A percentile compares a stretch with the other conserved stretches of the same genome.
Evolutionary conservation across 2,797 vertebrate species (phyloP).

Genomic region (Atherinosoma microstoma): DNA sequence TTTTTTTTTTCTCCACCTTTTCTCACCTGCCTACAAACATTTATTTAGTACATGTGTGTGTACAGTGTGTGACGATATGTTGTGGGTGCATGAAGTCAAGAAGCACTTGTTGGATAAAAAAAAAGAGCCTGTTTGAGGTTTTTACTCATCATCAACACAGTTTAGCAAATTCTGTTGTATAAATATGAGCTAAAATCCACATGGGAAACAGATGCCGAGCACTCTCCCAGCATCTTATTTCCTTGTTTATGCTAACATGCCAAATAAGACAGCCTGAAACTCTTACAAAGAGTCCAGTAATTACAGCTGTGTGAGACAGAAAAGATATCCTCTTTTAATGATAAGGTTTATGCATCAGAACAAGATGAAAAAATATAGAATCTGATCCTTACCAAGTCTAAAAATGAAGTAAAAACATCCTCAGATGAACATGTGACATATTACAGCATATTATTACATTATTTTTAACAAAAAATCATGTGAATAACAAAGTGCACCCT

Average conservation of each 20-base stretch:
- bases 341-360: too few relatives aligned
- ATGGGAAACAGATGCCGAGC: background rate
- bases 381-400: too few relatives aligned
- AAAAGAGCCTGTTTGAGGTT: constrained; percentile 7
- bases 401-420: too few relatives aligned
- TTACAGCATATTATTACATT: too few relatives aligned
- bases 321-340: too few relatives aligned
- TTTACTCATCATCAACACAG: background rate
- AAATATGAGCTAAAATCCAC: background rate
- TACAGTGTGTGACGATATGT: background rate
- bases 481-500: too few relatives aligned
- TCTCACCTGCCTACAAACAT: background rate
- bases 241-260: background rate
- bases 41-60: background rate
- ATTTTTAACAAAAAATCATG: too few relatives aligned
- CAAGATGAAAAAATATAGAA: too few relatives aligned
- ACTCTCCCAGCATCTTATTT: background rate
- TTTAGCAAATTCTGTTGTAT: constrained; percentile 6
- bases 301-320: too few relatives aligned
- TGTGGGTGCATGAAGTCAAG: background rate
- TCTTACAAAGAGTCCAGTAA: too few relatives aligned
- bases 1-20: background rate
- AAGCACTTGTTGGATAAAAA: background rate
- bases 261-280: too few relatives aligned
- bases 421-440: too few relatives aligned